These are phyloP conservation scores for Yoshiicerus persimilis DNA, from an alignment of 1,140 invertebrate species.

Conservation along the genomic window DNA sequence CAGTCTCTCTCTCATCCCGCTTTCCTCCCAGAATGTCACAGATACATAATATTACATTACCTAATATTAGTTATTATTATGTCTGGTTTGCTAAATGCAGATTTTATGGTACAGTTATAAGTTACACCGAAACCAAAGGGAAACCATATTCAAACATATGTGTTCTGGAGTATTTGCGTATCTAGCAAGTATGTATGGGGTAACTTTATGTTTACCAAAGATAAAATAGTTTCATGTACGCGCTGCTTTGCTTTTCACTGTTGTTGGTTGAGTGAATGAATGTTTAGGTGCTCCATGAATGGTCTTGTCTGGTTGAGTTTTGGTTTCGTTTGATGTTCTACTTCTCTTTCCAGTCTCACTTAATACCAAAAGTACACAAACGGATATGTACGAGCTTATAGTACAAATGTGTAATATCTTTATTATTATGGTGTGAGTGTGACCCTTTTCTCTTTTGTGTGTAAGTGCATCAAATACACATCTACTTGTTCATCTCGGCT, in stretches of 20 bases:
- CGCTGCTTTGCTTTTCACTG: not conserved
- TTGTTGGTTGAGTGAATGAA: constrained; percentile 5
- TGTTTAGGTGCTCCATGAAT: not conserved
- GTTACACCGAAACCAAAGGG: too few species aligned
- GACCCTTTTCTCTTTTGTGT: not conserved
- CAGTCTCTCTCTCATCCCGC: not conserved
- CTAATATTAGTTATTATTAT: not conserved
- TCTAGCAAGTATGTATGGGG: not conserved
- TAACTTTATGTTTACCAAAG: not conserved
- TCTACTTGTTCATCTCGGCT: not conserved
- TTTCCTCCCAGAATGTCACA: not conserved
- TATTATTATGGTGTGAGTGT: not conserved
- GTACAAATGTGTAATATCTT: not conserved
- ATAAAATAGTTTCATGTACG: not conserved
- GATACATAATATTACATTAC: not conserved
- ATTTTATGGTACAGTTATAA: too few species aligned
- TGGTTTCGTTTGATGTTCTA: constrained; percentile 13
- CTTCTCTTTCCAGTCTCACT: not conserved
- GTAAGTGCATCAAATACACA: not conserved
- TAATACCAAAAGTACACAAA: not conserved
- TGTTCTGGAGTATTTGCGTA: not conserved
- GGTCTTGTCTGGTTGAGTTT: not conserved
- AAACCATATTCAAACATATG: too few species aligned
- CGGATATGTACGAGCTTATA: not conserved
- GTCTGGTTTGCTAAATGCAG: too few species aligned